Conservation (phyloP, 2,113 vertebrate species). For the Aegotheles bennettii region DNA sequence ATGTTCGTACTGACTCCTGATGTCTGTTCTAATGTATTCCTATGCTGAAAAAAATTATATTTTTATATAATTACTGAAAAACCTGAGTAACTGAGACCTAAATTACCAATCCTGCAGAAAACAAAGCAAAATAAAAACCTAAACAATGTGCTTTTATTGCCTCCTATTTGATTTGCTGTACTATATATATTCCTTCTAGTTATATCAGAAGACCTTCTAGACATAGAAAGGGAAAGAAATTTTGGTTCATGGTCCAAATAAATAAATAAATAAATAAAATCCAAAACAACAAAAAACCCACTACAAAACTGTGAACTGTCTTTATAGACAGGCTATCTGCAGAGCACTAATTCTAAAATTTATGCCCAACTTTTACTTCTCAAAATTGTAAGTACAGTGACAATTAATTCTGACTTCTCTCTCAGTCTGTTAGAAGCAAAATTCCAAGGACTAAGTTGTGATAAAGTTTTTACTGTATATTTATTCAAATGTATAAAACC, state of each 20-base stretch:
- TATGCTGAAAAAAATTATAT: fast-evolving
- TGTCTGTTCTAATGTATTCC: not conserved
- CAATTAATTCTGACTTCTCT: not conserved
- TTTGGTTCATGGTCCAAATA: not conserved
- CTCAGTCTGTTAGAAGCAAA: not conserved
- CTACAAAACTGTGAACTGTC: not conserved
- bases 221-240: not conserved
- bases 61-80: not conserved
- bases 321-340: not conserved
- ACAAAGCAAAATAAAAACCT: not conserved
- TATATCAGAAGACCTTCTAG: not conserved
- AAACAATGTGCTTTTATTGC: not conserved
- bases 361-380: not conserved
- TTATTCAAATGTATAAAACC: not conserved
- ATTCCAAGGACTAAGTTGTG: not conserved
- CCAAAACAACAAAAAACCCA: not conserved
- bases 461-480: not conserved
- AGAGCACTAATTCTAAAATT: not conserved
- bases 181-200: not conserved
- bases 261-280: no score
- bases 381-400: not conserved
- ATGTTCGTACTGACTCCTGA: not conserved
- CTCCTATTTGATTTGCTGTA: not conserved
- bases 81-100: not conserved
- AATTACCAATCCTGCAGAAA: not conserved